Evolutionary conservation across 2,113 vertebrate species (phyloP).

Genomic region (Silurus meridionalis): DNA sequence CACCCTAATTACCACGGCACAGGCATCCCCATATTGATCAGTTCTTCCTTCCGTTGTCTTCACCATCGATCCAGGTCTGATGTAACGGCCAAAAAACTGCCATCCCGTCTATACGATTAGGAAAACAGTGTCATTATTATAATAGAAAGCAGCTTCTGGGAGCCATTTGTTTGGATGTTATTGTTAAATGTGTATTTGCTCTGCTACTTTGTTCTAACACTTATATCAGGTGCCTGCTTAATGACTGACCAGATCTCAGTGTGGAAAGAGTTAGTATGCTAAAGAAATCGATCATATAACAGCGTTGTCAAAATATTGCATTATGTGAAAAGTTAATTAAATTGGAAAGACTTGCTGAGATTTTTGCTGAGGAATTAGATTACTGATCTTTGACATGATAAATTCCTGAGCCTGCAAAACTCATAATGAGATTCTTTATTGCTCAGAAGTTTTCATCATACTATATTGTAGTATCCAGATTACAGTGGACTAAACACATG

Average conservation of each 20-base stretch:
- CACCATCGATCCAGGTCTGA: background rate
- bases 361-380: background rate
- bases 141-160: background rate
- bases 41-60: background rate
- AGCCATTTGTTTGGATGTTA: background rate
- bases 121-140: background rate
- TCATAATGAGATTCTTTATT: background rate
- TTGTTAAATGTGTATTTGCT: background rate
- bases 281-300: background rate
- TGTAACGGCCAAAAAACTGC: constrained; percentile 3
- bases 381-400: background rate
- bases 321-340: background rate
- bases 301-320: background rate
- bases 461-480: no score
- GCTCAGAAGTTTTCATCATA: background rate
- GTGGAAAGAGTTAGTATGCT: background rate
- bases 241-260: background rate
- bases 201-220: background rate
- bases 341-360: background rate
- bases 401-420: background rate
- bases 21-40: background rate
- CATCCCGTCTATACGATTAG: background rate
- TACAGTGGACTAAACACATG: no score
- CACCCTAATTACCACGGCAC: background rate
- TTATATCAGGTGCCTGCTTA: background rate